These are phyloP conservation scores for Candidula unifasciata DNA, from an alignment of 2,888 invertebrate genomes.

Conservation along the genomic window DNA sequence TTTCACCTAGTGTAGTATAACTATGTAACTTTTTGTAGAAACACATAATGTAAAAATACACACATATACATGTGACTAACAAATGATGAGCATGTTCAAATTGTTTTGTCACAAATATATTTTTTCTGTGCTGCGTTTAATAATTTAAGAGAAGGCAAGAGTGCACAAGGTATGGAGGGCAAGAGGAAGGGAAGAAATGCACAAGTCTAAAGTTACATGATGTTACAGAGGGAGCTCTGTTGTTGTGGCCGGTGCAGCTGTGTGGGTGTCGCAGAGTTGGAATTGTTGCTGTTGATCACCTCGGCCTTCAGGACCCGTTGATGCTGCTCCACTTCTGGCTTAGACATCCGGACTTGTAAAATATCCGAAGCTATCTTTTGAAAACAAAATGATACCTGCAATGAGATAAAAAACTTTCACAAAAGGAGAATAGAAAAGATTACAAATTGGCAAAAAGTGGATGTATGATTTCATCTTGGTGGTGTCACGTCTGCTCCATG, in stretches of 20 bases:
- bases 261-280: constrained; percentile 58
- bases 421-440: not conserved
- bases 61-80: too few relatives aligned
- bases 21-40: too few relatives aligned
- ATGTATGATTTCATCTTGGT: not conserved
- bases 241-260: constrained; percentile 46
- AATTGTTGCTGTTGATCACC: constrained; percentile 77
- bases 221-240: constrained; percentile 60
- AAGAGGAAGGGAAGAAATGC: too few relatives aligned
- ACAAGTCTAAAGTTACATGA: constrained; percentile 53
- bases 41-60: too few relatives aligned
- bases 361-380: constrained; percentile 85
- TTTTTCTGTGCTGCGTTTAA: too few relatives aligned
- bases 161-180: too few relatives aligned
- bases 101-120: too few relatives aligned
- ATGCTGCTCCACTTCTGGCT: constrained; percentile 84
- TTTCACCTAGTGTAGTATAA: too few relatives aligned
- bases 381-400: constrained; percentile 80
- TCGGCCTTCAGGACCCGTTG: constrained; percentile 84
- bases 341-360: constrained; percentile 83
- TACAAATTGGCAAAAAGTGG: not conserved
- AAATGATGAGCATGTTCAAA: too few relatives aligned
- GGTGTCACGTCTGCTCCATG: too few relatives aligned
- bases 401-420: not conserved
- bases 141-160: too few relatives aligned